Evolutionary conservation across 2,797 vertebrate genomes (phyloP), one percentile per base, ranked within the genome.

Genomic region (Bradypodion pumilum): DNA sequence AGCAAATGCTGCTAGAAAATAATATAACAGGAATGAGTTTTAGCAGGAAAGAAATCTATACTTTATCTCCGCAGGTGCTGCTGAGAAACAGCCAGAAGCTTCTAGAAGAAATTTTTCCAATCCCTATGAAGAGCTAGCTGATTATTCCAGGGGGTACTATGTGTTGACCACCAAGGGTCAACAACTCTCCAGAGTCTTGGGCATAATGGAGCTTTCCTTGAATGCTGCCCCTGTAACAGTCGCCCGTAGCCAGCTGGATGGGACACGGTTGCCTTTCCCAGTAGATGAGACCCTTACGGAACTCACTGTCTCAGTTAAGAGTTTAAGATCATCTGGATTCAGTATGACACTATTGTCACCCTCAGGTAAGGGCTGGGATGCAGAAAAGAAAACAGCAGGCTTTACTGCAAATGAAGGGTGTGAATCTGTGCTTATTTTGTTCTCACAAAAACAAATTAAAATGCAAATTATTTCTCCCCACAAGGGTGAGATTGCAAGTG

Each of bases 161-260:
- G 60, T 49, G 37, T 44, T 37, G 19, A 88, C 87, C 44, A 42
- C 56, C 2, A 88, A 88, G 29, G 0, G 0, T 2, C 2, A 49
- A 32, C 2, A 49, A 32, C 80, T 88, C 29, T 16, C n/a, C 23
- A n/a, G 77, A 35, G 44, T 82, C 40, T 75, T 88, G 44, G 84
- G 84, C 2, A 69, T 82, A 23, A 78, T 88, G 87, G 75, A 86
- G 80, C 46, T 79, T 16, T 82, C 74, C 40, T 40, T 88, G 60
- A 88, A 88, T 23, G 80, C 87, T 15, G 87, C 87, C 40, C 84
- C 80, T 4, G 75, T 83, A 16, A 82, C 23, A 29, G 44, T 83
- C 40, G 37, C 46, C 4, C 19, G 19, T n/a, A 19, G 3, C 12
- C 60, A 1, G 16, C 1, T 82, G 46, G 7, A 21, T 1, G 78